Conservation (phyloP, 2,888 invertebrate genomes). For the Pantelozetes paolii region DNA sequence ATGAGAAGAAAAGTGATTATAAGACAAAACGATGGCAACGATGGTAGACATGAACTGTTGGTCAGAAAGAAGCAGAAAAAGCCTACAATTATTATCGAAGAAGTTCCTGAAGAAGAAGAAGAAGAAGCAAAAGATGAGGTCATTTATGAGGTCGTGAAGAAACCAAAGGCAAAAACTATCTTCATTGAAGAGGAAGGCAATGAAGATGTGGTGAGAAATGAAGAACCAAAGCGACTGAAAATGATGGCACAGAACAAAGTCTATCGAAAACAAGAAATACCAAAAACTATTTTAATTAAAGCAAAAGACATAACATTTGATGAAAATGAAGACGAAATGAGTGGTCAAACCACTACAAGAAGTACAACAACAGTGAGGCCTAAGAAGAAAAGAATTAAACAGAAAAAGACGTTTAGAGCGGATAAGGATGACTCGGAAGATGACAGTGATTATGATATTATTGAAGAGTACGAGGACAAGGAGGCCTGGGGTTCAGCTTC, state of each 20-base stretch:
- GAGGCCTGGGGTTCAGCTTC: slow-evolving; percentile 22
- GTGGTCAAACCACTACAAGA: too few relatives aligned
- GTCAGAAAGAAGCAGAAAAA: slow-evolving; percentile 1
- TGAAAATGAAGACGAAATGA: too few relatives aligned
- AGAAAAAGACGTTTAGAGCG: not conserved
- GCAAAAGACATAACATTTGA: too few relatives aligned
- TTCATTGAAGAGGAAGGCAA: slow-evolving; percentile 2
- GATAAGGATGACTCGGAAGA: not conserved
- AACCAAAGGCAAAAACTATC: not conserved
- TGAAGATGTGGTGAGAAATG: not conserved
- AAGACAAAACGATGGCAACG: not conserved
- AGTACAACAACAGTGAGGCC: not conserved
- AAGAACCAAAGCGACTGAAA: not conserved
- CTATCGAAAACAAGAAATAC: too few relatives aligned
- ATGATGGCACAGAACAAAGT: not conserved
- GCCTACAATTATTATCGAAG: slow-evolving; percentile 18
- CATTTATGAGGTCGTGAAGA: not conserved
- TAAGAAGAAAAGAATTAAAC: not conserved
- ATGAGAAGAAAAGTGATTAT: not conserved
- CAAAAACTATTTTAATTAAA: too few relatives aligned
- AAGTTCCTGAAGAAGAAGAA: slow-evolving; percentile 1
- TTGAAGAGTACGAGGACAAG: not conserved
- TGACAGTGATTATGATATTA: not conserved
- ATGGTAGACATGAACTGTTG: not conserved
- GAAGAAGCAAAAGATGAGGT: not conserved